Percentiles rank a stretch among this genome's conserved stretches.
phyloP scores from a whole-genome alignment of 2,113 vertebrate genomes.

The Planiliza haematocheilus region DNA sequence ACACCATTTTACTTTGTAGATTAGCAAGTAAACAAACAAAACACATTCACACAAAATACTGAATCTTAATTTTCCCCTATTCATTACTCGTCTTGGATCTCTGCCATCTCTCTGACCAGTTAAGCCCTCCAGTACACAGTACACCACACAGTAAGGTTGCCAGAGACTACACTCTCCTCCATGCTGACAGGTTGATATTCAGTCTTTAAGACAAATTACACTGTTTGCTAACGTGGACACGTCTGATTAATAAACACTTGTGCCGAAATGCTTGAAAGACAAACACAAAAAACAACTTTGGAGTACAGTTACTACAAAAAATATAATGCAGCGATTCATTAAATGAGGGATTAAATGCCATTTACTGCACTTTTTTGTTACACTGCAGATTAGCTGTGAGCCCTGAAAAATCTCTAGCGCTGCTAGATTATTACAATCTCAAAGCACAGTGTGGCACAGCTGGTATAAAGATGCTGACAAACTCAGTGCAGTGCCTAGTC shows the following conservation, averaged over 20 bases:
- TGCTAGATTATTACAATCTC: too few species aligned
- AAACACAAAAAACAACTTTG: neutral
- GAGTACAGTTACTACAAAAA: neutral
- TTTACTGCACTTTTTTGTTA: neutral
- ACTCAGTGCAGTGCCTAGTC: neutral
- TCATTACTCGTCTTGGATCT: neutral
- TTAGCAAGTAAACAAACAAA: constrained; percentile 29
- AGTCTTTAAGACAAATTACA: constrained; percentile 1
- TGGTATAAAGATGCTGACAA: neutral
- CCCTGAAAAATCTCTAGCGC: neutral
- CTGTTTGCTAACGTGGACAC: neutral
- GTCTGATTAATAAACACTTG: too few species aligned
- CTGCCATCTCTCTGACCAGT: neutral
- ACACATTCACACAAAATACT: neutral
- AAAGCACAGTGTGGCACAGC: neutral
- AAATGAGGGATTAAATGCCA: accelerated
- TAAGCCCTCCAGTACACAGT: neutral
- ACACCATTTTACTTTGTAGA: constrained; percentile 44
- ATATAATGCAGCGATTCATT: neutral
- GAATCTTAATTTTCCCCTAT: neutral
- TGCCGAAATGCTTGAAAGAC: neutral
- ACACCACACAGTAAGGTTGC: neutral
- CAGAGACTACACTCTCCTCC: neutral
- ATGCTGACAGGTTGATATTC: neutral
- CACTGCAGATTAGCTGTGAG: neutral